Evolutionary conservation across 2,113 vertebrate genomes (phyloP).

Genomic region (Perccottus glenii): DNA sequence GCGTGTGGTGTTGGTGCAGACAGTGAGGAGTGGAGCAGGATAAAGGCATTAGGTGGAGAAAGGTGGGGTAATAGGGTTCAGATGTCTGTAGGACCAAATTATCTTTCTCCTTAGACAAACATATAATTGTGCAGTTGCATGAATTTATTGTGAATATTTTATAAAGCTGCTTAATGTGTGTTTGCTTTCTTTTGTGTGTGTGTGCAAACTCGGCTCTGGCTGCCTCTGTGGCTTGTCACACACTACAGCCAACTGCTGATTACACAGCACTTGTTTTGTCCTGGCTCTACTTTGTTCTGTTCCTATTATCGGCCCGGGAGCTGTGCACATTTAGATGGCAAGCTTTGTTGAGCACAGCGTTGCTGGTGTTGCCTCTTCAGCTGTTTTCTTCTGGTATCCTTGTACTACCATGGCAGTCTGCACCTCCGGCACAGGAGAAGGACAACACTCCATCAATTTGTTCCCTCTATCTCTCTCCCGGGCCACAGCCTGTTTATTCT

Average conservation of each 20-base stretch:
- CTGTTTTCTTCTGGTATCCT: slow-evolving; percentile 29
- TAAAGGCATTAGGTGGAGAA: slow-evolving; percentile 28
- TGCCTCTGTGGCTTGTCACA: slow-evolving; percentile 51
- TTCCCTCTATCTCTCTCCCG: slow-evolving; percentile 25
- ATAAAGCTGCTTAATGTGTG: neutral
- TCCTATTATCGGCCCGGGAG: slow-evolving; percentile 50
- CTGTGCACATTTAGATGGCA: slow-evolving; percentile 33
- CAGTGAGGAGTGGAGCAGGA: slow-evolving; percentile 30
- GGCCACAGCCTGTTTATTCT: slow-evolving; percentile 51
- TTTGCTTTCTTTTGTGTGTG: slow-evolving; percentile 11
- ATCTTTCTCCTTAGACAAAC: slow-evolving; percentile 3
- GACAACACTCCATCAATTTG: slow-evolving; percentile 10
- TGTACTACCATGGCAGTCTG: neutral
- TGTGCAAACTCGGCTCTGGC: slow-evolving; percentile 38
- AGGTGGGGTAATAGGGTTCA: slow-evolving; percentile 31
- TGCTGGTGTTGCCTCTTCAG: slow-evolving; percentile 39
- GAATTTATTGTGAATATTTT: slow-evolving; percentile 10
- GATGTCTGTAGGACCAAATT: slow-evolving; percentile 22
- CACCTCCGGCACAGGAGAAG: neutral
- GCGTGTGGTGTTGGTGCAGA: slow-evolving; percentile 33
- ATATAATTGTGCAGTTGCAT: neutral
- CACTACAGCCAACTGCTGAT: slow-evolving; percentile 61
- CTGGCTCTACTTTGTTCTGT: slow-evolving; percentile 37
- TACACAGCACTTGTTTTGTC: slow-evolving; percentile 73
- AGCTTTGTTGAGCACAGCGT: slow-evolving; percentile 48